Evolutionary conservation across 2,113 vertebrate genomes (phyloP), one percentile per base, ranked within the genome.

Genomic region (Platycercus adscitus): DNA sequence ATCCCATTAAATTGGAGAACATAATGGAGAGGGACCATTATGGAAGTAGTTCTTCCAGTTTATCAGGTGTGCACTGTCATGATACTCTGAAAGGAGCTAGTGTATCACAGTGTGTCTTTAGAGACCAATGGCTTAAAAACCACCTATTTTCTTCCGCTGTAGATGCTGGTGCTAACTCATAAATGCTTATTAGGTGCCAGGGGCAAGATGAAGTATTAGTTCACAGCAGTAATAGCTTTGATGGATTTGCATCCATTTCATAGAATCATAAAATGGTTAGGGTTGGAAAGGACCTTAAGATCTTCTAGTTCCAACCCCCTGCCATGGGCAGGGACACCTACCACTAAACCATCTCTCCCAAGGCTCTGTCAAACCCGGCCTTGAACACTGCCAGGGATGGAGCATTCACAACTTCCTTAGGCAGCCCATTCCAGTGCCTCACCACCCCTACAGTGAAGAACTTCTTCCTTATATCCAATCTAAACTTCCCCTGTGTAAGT

Each of bases 11-110:
- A 70, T 6, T 6, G 9, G 25, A 69, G 12, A 81, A 44, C 17
- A 25, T 0, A 56, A n/a, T 23, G 55, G 33, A 49, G 11, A 72
- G 52, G 29, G 35, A 44, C 69, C 10, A 1, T 49, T 72, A 12
- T 11, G 21, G 43, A 15, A 2, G 18, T n/a, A 28, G 39, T 26
- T 81, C 17, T 92, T 86, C 14, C 11, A 31, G 64, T 55, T 58
- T 43, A 50, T 43, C 33, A 41, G 39, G 6, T 73, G 10, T 44
- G 29, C 4, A 1, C 10, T 70, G 0, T 81, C 4, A 0, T 41
- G 24, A 24, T 37, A 2, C 33, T 81, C 39, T 26, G 33, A 46
- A 78, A 78, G n/a, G 35, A 64, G 47, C 6, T 11, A 69, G 16
- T n/a, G 8, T 70, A 13, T 71, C 29, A 20, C 35, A 23, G 1